phyloP scores from a whole-genome alignment of 92 coral and sea anemone genomes.

The Porites rus region DNA sequence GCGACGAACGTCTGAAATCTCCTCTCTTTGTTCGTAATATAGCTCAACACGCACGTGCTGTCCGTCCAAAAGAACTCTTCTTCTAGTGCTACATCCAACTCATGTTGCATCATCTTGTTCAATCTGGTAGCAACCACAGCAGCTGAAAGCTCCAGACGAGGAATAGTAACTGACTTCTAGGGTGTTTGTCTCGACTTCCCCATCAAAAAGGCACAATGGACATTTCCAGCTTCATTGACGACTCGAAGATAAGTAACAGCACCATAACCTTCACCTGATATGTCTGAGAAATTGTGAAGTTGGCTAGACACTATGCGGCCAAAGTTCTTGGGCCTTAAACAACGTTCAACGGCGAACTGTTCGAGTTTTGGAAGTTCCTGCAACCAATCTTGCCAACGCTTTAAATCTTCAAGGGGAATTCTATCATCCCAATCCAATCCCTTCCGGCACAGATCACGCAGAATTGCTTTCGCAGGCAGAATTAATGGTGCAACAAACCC shows the following conservation, averaged over 20 bases:
- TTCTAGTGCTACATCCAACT: background rate
- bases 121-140: slow-evolving; percentile 41
- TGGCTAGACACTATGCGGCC: slow-evolving; percentile 59
- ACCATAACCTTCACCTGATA: slow-evolving; percentile 42
- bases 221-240: slow-evolving; percentile 1
- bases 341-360: slow-evolving; percentile 37
- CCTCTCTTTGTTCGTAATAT: slow-evolving; percentile 25
- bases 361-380: slow-evolving; percentile 49
- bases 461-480: slow-evolving; percentile 34
- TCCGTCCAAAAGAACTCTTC: slow-evolving; percentile 32
- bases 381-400: slow-evolving; percentile 45
- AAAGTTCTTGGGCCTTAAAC: slow-evolving; percentile 48
- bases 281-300: slow-evolving; percentile 53
- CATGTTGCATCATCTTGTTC: slow-evolving; percentile 17
- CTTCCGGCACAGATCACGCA: slow-evolving; percentile 57
- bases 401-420: slow-evolving; percentile 36
- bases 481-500: slow-evolving; percentile 50
- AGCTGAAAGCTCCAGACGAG: background rate
- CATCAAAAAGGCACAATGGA: slow-evolving; percentile 29
- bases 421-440: slow-evolving; percentile 49
- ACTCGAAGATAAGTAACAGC: slow-evolving; percentile 50
- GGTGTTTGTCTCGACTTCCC: slow-evolving; percentile 41
- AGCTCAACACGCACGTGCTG: slow-evolving; percentile 41
- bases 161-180: background rate
- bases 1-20: slow-evolving; percentile 41